Evolutionary conservation across 30 jellyfish, hydroid and myxozoan genomes (phyloP).

Genomic region (Hydractinia echinata): DNA sequence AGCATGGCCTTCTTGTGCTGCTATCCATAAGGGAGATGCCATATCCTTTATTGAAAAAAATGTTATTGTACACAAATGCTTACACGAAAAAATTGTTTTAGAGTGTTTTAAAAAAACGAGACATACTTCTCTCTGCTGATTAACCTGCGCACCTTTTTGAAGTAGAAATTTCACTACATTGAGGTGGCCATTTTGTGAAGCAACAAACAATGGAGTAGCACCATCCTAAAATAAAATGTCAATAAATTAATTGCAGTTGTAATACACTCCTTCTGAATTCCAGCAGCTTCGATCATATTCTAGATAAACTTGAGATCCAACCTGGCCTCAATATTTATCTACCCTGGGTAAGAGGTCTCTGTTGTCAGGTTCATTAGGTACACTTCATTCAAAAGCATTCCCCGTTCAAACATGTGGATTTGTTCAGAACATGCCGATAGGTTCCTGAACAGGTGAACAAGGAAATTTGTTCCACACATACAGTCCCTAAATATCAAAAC

Average conservation of each 20-base stretch:
- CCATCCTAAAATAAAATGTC: conserved; percentile 57
- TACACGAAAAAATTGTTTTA: not conserved
- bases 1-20: conserved; percentile 90
- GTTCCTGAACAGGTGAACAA: too few relatives aligned
- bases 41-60: conserved; percentile 47
- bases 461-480: too few relatives aligned
- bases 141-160: conserved; percentile 59
- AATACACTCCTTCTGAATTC: too few relatives aligned
- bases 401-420: too few relatives aligned
- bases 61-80: not conserved
- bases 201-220: conserved; percentile 83
- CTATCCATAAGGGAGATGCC: conserved; percentile 92
- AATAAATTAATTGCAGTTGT: not conserved
- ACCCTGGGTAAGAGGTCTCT: too few relatives aligned
- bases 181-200: conserved; percentile 87
- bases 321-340: too few relatives aligned
- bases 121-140: conserved; percentile 75
- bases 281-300: too few relatives aligned
- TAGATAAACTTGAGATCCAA: too few relatives aligned
- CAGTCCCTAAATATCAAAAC: too few relatives aligned
- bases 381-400: too few relatives aligned
- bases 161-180: conserved; percentile 68
- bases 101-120: not conserved
- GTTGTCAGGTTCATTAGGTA: too few relatives aligned
- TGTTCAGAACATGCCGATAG: too few relatives aligned